Base-by-base conservation (phyloP, 2,113 vertebrate genomes). In the Odontophorus gujanensis region DNA sequence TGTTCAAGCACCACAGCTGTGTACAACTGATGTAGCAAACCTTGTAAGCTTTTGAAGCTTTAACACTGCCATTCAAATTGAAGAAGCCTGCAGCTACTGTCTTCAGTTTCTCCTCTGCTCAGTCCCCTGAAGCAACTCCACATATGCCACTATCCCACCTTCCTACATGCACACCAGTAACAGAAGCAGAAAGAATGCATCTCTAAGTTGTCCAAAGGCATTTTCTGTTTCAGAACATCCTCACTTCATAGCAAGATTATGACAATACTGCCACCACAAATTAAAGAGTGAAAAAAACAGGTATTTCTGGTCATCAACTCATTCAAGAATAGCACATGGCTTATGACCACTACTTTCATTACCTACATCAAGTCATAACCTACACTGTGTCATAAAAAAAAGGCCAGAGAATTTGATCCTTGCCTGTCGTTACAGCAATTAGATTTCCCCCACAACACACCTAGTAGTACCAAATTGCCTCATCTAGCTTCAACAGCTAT, bases 241-340 rank as follows among this genome's bases (percentile, higher is more conserved):
- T 3, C 16, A 36, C 30, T 78, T 76, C 32, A n/a, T 4, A 0
- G 11, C 2, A 2, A 8, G 8, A 47, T 18, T 63, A 9, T 6
- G 6, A 17, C 30, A 71, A 36, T 36, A 73, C 3, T 30, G 17
- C 32, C 34, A 76, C 26, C 40, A 55, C 58, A 66, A 90, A 30
- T 25, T 58, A 42, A 84, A 71, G 21, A 40, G 5, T 30, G 10
- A 47, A 58, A 11, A 38, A 6, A 47, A 30, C 11, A 86, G 19
- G 9, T 57, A 2, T 45, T n/a, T 22, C 53, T 57, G 8, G 30
- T 30, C 19, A 90, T 32, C 58, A 74, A 13, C 25, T 34, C 51
- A 83, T 71, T 62, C 63, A 58, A 61, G 15, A 85, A 66, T 8
- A 75, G n/a, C 12, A 84, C 38, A 17, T 3, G 25, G 43, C 14